phyloP scores from a whole-genome alignment of 1,140 invertebrate genomes.

The Glomeris maerens region DNA sequence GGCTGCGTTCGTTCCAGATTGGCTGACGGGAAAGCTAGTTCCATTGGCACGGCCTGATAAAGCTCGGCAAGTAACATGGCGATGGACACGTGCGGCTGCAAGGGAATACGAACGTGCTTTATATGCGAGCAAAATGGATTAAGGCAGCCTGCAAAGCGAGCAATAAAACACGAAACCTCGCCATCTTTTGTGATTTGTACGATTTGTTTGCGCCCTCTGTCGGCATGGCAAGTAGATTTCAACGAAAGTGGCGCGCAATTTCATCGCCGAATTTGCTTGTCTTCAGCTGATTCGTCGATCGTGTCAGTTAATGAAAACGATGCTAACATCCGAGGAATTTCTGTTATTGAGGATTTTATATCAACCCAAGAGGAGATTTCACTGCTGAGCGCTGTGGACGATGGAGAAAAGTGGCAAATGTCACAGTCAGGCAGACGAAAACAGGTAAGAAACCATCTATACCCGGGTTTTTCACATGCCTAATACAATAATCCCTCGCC shows the following conservation, averaged over 20 bases:
- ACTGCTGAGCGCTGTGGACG: slow-evolving; percentile 55
- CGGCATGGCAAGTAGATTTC: no score
- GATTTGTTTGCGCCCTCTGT: no score
- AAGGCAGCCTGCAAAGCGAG: background rate
- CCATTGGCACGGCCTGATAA: no score
- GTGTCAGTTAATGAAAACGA: no score
- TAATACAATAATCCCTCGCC: background rate
- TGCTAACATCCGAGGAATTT: no score
- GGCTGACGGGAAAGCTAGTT: background rate
- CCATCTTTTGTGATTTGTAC: no score
- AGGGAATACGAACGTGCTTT: slow-evolving; percentile 75
- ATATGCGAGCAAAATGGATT: slow-evolving; percentile 53
- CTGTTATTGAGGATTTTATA: slow-evolving; percentile 51
- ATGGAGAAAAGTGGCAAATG: slow-evolving; percentile 66
- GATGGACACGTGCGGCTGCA: slow-evolving; percentile 60
- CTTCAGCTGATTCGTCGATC: no score
- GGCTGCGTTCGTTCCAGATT: background rate
- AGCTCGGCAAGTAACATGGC: no score
- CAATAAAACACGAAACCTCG: no score
- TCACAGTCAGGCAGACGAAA: slow-evolving; percentile 94
- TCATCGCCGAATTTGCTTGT: no score
- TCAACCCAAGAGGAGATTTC: slow-evolving; percentile 48
- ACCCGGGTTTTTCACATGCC: background rate
- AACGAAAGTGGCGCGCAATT: no score
- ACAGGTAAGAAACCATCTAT: slow-evolving; percentile 41